Conservation (phyloP, 2,797 vertebrate species). For the Octomys mimax region DNA sequence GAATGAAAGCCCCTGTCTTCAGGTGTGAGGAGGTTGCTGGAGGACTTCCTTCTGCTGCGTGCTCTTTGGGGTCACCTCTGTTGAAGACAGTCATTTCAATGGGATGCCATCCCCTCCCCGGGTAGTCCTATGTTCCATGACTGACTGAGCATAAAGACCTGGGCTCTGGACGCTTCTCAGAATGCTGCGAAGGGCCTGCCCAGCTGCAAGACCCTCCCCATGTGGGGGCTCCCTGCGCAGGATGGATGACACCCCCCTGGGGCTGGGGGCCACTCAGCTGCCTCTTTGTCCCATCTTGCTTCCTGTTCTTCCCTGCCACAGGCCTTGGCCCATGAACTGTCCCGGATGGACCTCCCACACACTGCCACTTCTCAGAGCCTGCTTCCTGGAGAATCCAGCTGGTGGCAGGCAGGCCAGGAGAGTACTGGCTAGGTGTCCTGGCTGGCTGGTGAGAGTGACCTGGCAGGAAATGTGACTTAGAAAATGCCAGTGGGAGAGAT, state of each 20-base stretch:
- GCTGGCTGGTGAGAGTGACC: background rate
- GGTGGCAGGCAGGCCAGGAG: too few species aligned
- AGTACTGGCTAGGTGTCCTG: background rate
- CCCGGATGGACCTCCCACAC: background rate
- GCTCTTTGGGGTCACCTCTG: background rate
- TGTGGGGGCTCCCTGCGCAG: accelerated
- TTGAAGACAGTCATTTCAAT: background rate
- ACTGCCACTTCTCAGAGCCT: background rate
- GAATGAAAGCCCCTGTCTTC: background rate
- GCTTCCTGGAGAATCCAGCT: background rate
- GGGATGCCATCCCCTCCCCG: background rate
- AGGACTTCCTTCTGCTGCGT: background rate
- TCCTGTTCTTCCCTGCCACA: background rate
- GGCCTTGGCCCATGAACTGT: accelerated
- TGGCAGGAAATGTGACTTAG: background rate
- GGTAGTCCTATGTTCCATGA: background rate
- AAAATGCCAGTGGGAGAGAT: background rate
- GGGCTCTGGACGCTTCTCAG: background rate
- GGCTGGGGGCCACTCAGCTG: too few species aligned
- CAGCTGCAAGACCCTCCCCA: background rate
- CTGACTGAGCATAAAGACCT: background rate
- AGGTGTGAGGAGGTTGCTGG: background rate
- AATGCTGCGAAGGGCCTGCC: background rate
- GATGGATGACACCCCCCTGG: background rate
- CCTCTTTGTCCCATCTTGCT: background rate